A percentile compares a stretch with the other conserved stretches of the same genome.
Conservation (phyloP, 2,888 invertebrate genomes). For the Gastracanthus pulcherrimus region DNA sequence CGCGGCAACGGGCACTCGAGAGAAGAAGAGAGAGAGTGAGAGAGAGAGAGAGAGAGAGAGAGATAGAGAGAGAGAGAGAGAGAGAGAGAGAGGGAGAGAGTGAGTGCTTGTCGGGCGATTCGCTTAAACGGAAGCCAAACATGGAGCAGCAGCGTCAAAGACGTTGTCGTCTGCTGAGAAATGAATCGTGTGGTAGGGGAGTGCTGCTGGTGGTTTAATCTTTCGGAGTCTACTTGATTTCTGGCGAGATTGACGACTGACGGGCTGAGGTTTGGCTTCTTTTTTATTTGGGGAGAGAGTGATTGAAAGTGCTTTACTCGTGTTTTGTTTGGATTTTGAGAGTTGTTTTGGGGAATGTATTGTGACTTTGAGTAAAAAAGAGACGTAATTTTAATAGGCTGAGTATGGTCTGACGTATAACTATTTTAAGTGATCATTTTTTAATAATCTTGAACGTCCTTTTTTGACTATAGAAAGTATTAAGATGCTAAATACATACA, state of each 20-base stretch:
- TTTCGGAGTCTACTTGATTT: neutral
- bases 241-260: neutral
- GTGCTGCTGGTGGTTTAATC: neutral
- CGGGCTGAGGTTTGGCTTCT: neutral
- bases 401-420: too few species aligned
- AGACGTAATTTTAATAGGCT: too few species aligned
- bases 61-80: too few species aligned
- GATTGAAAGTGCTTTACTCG: neutral
- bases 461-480: too few species aligned
- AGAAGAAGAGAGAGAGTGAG: neutral
- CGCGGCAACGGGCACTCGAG: slow-evolving; percentile 3
- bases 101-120: too few species aligned
- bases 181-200: neutral
- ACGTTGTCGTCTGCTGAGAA: neutral
- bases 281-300: neutral
- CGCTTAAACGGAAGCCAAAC: slow-evolving; percentile 11
- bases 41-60: too few species aligned
- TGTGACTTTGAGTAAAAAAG: too few species aligned
- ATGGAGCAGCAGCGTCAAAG: neutral
- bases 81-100: too few species aligned
- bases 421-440: too few species aligned
- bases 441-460: too few species aligned
- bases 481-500: too few species aligned
- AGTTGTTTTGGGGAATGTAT: too few species aligned
- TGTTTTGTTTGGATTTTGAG: neutral